These are phyloP conservation scores for Notoglanidium macrostoma DNA, from an alignment of 2,797 vertebrate species.

Conservation along the genomic window DNA sequence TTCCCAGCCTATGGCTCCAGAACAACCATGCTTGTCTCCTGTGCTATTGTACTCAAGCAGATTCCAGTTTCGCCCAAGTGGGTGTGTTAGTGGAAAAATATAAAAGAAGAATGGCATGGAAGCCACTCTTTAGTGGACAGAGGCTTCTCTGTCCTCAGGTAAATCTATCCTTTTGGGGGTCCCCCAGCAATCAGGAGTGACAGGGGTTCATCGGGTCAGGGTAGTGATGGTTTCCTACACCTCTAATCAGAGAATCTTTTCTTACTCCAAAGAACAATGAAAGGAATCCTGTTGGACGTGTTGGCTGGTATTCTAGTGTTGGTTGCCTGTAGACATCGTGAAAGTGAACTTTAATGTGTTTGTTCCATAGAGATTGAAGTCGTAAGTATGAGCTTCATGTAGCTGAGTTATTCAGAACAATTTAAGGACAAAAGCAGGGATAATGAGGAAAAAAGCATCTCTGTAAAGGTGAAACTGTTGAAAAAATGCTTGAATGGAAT, in stretches of 20 bases:
- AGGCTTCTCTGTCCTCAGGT: slow-evolving; percentile 58
- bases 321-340: slow-evolving; percentile 10
- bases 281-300: slow-evolving; percentile 41
- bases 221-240: slow-evolving; percentile 47
- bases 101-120: slow-evolving; percentile 55
- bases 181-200: slow-evolving; percentile 47
- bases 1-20: slow-evolving; percentile 54
- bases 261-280: slow-evolving; percentile 42
- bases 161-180: slow-evolving; percentile 57
- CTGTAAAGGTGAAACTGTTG: background rate
- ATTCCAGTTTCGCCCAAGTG: slow-evolving; percentile 58
- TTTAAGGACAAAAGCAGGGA: too few relatives aligned
- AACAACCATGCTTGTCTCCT: slow-evolving; percentile 38
- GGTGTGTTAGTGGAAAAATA: slow-evolving; percentile 56
- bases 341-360: background rate
- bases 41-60: slow-evolving; percentile 52
- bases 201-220: slow-evolving; percentile 37
- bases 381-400: background rate
- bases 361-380: background rate
- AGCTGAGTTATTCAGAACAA: background rate
- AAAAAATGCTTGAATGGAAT: background rate
- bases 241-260: slow-evolving; percentile 43
- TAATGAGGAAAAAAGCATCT: background rate
- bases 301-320: slow-evolving; percentile 28
- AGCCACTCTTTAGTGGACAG: slow-evolving; percentile 55